phyloP scores from a whole-genome alignment of 2,888 invertebrate genomes.

The Carterocephalus palaemon region DNA sequence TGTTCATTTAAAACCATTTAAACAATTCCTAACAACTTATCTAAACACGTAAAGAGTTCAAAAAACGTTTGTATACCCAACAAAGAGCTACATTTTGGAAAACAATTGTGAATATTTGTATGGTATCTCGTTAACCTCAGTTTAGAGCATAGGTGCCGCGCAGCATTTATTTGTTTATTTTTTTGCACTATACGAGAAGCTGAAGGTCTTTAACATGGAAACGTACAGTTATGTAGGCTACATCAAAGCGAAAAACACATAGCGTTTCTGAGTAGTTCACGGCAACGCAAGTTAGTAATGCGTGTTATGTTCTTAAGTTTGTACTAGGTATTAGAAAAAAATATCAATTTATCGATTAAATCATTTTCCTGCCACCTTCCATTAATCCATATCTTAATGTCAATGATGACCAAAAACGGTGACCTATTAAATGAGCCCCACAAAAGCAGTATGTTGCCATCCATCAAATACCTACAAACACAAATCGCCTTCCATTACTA shows the following conservation, averaged over 20 bases:
- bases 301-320: no score
- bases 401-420: no score
- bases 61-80: slow-evolving; percentile 34
- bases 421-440: slow-evolving; percentile 9
- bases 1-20: slow-evolving; percentile 27
- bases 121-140: slow-evolving; percentile 10
- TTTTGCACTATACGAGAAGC: slow-evolving; percentile 2
- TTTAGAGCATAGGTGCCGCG: slow-evolving; percentile 8
- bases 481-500: slow-evolving; percentile 72
- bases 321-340: no score
- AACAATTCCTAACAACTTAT: slow-evolving; percentile 27
- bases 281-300: no score
- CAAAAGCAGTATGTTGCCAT: slow-evolving; percentile 7
- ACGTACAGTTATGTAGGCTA: no score
- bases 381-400: no score
- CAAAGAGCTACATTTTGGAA: slow-evolving; percentile 10
- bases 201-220: no score
- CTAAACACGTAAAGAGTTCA: slow-evolving; percentile 29
- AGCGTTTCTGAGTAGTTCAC: no score
- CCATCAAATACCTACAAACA: slow-evolving; percentile 43
- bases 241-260: no score
- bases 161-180: slow-evolving; percentile 11
- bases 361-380: no score
- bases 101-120: slow-evolving; percentile 14
- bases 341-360: no score